Evolutionary conservation across 2,888 invertebrate genomes (phyloP).

Genomic region (Zelleria hepariella): DNA sequence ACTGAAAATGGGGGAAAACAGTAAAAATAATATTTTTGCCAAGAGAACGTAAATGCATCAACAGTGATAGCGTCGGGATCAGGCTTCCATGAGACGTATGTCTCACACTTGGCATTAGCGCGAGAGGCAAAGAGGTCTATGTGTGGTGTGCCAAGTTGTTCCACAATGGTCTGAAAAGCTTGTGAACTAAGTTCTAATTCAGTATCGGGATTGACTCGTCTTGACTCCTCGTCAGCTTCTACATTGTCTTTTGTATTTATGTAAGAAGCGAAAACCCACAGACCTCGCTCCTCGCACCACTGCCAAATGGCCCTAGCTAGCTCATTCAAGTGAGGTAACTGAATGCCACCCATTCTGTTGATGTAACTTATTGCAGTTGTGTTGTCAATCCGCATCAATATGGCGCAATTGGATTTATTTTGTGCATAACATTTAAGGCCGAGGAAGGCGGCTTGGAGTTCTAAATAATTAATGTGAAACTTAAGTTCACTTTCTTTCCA

Average conservation of each 20-base stretch:
- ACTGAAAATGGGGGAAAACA: constrained; percentile 5
- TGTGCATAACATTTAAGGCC: constrained; percentile 9
- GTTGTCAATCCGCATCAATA: constrained; percentile 8
- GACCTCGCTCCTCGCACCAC: background rate
- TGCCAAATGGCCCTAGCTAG: constrained; percentile 5
- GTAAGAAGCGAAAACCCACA: constrained; percentile 5
- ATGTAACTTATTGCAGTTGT: constrained; percentile 8
- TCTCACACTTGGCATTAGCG: background rate
- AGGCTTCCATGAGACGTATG: background rate
- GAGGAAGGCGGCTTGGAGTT: constrained; percentile 4
- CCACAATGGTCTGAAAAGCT: background rate
- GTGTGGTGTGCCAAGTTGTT: background rate
- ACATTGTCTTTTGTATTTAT: constrained; percentile 6
- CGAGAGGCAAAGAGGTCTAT: background rate
- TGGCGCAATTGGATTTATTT: background rate
- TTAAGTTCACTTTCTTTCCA: background rate
- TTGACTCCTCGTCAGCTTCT: constrained; percentile 5
- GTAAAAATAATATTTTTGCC: background rate
- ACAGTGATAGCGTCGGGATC: background rate
- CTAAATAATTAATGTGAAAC: background rate
- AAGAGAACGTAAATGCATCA: constrained; percentile 5
- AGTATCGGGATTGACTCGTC: constrained; percentile 3
- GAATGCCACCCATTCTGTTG: constrained; percentile 7
- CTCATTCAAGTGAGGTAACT: constrained; percentile 1
- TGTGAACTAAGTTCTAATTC: background rate